These are phyloP conservation scores for Rallus limicola DNA, from an alignment of 2,113 vertebrate species.

Conservation along the genomic window DNA sequence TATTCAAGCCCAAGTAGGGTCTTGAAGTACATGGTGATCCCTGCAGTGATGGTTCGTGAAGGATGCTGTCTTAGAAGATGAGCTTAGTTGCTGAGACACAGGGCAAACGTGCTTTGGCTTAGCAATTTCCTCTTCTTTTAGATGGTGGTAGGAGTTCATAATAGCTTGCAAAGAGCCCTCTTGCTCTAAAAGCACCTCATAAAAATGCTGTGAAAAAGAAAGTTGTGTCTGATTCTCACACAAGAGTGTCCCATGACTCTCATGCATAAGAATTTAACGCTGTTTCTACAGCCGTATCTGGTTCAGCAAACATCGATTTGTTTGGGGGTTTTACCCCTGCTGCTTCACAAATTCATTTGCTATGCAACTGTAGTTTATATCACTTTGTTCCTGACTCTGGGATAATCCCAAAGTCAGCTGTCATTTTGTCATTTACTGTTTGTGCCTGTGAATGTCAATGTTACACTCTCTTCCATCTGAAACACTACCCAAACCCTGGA, in stretches of 20 bases:
- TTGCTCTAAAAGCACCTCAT: conserved; percentile 50
- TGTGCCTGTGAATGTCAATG: background rate
- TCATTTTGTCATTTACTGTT: background rate
- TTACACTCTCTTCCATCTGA: background rate
- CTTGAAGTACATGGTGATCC: background rate
- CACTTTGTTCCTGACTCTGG: background rate
- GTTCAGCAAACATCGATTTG: background rate
- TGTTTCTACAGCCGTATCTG: background rate
- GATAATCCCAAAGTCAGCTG: background rate
- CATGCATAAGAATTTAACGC: background rate
- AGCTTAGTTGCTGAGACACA: background rate
- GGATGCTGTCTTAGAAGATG: background rate
- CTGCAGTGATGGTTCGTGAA: background rate
- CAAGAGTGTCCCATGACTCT: background rate
- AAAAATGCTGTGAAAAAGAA: background rate
- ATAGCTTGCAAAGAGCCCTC: conserved; percentile 47
- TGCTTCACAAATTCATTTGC: background rate
- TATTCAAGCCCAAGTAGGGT: background rate
- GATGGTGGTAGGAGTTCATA: background rate
- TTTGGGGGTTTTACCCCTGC: background rate
- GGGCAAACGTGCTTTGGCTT: background rate
- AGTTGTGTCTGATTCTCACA: background rate
- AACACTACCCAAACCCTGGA: background rate
- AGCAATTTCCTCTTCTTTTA: background rate
- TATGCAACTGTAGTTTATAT: background rate